These are phyloP conservation scores for Microcebus jonahi DNA, from an alignment of 2,113 vertebrate species.

Conservation along the genomic window DNA sequence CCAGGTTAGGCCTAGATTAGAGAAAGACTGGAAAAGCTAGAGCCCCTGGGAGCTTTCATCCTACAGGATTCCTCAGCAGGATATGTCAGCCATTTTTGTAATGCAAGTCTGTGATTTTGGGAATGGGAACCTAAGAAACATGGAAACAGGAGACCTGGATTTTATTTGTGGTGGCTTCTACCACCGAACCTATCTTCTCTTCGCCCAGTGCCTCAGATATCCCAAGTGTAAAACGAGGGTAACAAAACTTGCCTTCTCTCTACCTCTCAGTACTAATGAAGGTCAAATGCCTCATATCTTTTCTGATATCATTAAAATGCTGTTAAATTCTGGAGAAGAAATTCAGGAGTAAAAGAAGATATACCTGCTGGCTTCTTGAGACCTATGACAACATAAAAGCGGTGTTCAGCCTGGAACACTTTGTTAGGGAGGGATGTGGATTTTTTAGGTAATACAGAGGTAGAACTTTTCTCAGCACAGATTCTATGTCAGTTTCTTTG, in stretches of 20 bases:
- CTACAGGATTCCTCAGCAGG: not conserved
- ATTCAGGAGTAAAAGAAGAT: not conserved
- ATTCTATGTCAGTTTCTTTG: not conserved
- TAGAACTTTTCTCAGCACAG: not conserved
- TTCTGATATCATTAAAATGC: not conserved
- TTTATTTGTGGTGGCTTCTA: not conserved
- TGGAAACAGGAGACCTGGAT: not conserved
- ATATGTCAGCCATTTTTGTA: not conserved
- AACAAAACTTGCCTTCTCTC: not conserved
- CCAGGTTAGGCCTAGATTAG: not conserved
- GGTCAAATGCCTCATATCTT: not conserved
- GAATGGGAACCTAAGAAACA: too few relatives aligned
- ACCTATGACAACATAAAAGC: not conserved
- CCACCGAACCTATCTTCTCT: not conserved
- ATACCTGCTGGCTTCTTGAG: not conserved
- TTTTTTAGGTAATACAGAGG: not conserved
- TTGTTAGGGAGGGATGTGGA: not conserved
- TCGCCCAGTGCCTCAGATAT: not conserved
- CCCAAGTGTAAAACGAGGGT: not conserved
- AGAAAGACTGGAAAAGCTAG: not conserved
- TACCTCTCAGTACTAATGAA: not conserved
- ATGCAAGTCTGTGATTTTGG: not conserved
- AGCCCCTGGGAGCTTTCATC: accelerated
- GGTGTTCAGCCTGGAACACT: not conserved
- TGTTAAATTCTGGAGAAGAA: not conserved